A percentile compares a stretch with the other conserved stretches of the same genome.
phyloP scores from a whole-genome alignment of 2,797 vertebrate genomes.

The Petrocephalus sullivani region DNA sequence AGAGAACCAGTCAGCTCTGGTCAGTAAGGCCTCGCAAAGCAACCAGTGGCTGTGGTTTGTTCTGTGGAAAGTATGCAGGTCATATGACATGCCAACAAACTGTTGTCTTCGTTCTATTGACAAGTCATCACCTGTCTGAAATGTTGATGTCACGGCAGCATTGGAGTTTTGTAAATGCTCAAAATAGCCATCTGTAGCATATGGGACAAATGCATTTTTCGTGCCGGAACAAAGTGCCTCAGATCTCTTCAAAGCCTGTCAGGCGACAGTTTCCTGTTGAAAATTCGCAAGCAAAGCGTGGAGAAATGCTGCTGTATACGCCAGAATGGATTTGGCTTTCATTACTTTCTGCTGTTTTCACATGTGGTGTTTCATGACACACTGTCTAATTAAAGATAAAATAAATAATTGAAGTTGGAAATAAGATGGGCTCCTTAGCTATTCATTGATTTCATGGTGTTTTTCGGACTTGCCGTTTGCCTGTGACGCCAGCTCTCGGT shows the following conservation, averaged over 20 bases:
- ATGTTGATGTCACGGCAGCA: background rate
- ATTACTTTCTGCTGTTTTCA: background rate
- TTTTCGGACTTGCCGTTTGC: background rate
- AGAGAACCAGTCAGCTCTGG: background rate
- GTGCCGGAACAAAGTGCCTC: background rate
- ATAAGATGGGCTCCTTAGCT: background rate
- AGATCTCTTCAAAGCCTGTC: background rate
- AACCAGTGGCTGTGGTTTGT: background rate
- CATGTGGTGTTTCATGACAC: background rate
- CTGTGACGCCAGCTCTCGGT: background rate
- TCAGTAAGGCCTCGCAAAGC: background rate
- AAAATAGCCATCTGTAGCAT: background rate
- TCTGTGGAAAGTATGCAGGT: background rate
- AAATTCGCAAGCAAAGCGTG: background rate
- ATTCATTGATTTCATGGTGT: background rate
- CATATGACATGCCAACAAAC: background rate
- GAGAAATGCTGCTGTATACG: background rate
- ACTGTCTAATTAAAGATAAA: background rate
- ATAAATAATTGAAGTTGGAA: background rate
- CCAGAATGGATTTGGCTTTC: background rate
- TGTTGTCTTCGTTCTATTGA: background rate
- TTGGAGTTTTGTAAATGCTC: background rate
- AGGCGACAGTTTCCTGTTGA: background rate
- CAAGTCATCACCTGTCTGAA: background rate
- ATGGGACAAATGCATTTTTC: background rate